phyloP scores from a whole-genome alignment of 2,888 invertebrate genomes.

The Orchesella flavescens region DNA sequence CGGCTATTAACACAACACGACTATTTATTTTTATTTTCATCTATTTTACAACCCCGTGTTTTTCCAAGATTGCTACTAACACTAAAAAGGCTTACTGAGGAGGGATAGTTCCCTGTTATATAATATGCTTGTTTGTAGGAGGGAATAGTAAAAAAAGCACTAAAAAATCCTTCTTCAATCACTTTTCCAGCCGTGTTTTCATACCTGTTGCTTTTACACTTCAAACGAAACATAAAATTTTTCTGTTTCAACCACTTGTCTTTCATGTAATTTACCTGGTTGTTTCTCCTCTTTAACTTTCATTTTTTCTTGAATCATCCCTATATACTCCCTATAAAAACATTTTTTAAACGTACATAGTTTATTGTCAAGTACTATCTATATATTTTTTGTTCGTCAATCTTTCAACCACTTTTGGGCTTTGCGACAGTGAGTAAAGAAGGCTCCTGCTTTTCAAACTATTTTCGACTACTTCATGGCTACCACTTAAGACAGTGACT shows the following conservation, averaged over 20 bases:
- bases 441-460: slow-evolving; percentile 49
- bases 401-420: slow-evolving; percentile 12
- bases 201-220: slow-evolving; percentile 57
- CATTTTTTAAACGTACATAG: not conserved
- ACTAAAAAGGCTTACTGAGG: not conserved
- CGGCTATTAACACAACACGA: slow-evolving; percentile 52
- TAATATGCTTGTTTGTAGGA: slow-evolving; percentile 55
- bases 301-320: slow-evolving; percentile 41
- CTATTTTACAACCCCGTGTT: slow-evolving; percentile 18
- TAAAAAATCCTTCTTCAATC: slow-evolving; percentile 58
- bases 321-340: slow-evolving; percentile 9
- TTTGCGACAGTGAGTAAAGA: slow-evolving; percentile 12
- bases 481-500: slow-evolving; percentile 30
- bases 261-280: slow-evolving; percentile 59
- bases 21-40: slow-evolving; percentile 27
- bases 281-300: slow-evolving; percentile 53
- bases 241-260: slow-evolving; percentile 54
- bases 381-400: not conserved
- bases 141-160: slow-evolving; percentile 53
- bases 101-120: not conserved
- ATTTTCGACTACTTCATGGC: slow-evolving; percentile 27
- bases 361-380: not conserved
- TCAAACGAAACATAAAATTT: slow-evolving; percentile 57
- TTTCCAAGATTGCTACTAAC: not conserved
- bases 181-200: slow-evolving; percentile 45